phyloP scores from a whole-genome alignment of 2,888 invertebrate genomes.

The Spilarctia lutea region DNA sequence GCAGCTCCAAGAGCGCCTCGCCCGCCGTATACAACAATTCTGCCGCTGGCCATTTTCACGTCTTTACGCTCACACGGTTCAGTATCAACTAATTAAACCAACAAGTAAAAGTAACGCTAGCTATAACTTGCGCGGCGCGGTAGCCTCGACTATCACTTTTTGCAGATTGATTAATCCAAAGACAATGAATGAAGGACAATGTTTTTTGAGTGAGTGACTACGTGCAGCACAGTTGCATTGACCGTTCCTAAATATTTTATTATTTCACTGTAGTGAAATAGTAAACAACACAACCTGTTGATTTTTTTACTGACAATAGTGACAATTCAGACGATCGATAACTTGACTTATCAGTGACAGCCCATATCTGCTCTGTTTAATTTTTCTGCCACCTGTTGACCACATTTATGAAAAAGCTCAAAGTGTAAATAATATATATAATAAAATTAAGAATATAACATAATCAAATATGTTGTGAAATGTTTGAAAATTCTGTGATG shows the following conservation, averaged over 20 bases:
- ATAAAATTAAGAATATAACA: too few species aligned
- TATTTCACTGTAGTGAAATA: neutral
- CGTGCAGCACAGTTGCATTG: neutral
- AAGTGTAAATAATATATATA: neutral
- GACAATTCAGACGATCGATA: neutral
- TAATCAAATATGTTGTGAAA: too few species aligned
- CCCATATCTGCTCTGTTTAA: neutral
- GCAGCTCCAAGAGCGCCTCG: conserved; percentile 97
- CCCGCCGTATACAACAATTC: conserved; percentile 97
- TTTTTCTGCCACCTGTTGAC: neutral
- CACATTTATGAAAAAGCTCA: neutral
- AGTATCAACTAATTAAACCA: conserved; percentile 57
- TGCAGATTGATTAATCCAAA: conserved; percentile 54
- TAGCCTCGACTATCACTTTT: conserved; percentile 79
- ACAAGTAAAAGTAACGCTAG: conserved; percentile 51
- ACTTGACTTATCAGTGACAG: neutral
- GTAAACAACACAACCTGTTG: neutral
- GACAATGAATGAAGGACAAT: conserved; percentile 43
- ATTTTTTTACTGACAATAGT: neutral
- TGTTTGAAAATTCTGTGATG: neutral
- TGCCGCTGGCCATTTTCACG: conserved; percentile 87
- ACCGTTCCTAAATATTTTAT: neutral
- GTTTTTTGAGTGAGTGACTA: conserved; percentile 18
- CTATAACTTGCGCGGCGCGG: conserved; percentile 59
- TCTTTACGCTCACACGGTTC: conserved; percentile 54